Evolutionary conservation across 1,140 invertebrate genomes (phyloP).

Genomic region (Agrilus planipennis): DNA sequence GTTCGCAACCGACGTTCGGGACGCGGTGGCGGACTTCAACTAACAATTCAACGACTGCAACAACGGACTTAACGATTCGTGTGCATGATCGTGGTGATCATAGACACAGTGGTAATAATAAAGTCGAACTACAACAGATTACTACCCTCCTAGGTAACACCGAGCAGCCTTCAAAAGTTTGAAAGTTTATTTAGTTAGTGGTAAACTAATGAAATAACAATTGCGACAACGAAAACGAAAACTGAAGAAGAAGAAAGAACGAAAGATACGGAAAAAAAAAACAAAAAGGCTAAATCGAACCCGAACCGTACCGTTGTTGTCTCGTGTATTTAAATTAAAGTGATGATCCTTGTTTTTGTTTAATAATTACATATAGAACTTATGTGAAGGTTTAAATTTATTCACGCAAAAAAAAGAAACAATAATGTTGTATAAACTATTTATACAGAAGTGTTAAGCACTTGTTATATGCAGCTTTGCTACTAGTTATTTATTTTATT

Average conservation of each 20-base stretch:
- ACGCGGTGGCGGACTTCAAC: conserved; percentile 24
- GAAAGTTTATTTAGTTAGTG: conserved; percentile 6
- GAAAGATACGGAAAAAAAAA: conserved; percentile 1
- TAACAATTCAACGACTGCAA: conserved; percentile 10
- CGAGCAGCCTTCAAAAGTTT: conserved; percentile 10
- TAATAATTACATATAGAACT: too few relatives aligned
- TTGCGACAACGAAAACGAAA: too few relatives aligned
- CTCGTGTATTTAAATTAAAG: conserved; percentile 9
- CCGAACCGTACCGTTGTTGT: too few relatives aligned
- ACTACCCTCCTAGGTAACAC: conserved; percentile 14
- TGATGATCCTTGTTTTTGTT: conserved; percentile 17
- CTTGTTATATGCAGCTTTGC: conserved; percentile 32
- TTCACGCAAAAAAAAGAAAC: too few relatives aligned
- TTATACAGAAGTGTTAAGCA: conserved; percentile 23
- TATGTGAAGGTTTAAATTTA: conserved; percentile 18
- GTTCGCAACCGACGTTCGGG: conserved; percentile 23
- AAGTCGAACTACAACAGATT: conserved; percentile 18
- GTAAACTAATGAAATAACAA: conserved; percentile 14
- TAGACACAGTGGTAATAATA: conserved; percentile 17
- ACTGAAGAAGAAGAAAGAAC: too few relatives aligned
- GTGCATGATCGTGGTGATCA: conserved; percentile 22
- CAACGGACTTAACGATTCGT: conserved; percentile 16
- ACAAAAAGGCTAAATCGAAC: conserved; percentile 1
- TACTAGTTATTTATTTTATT: conserved; percentile 20
- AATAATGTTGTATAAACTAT: conserved; percentile 18